Base-by-base conservation (phyloP, 2,113 vertebrate species). In the Grus americana region DNA sequence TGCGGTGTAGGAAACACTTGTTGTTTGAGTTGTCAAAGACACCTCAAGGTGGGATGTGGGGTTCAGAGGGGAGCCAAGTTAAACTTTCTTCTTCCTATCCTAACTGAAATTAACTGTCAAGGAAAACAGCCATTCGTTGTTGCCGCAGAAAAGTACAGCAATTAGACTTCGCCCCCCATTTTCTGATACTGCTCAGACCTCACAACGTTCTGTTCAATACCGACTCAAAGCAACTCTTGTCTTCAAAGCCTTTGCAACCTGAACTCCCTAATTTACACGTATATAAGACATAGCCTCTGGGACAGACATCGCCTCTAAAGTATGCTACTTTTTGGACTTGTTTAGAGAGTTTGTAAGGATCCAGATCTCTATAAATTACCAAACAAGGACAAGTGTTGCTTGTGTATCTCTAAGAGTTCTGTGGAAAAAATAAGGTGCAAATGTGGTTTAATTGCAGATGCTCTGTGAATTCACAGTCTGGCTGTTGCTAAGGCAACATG, bases 401-500 rank as follows among this genome's bases (percentile, higher is more conserved):
- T 59, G 15, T 78, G 15, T 21, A 24, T 10, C 40, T 86, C 67
- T 34, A 1, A 0, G 5, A 42, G 34, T 85, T 94, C 52, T 34
- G 74, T 18, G 49, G 44, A 17, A 67, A 85, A 91, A 92, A 49
- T 14, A 74, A 92, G 30, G 38, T 66, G 26, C 13, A 63, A 68
- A 32, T 10, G 36, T 58, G 47, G 10, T 92, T 95, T 80, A 47
- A 61, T 88, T 92, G 70, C 97, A 98, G 99, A 97, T 98, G 50
- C 94, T 98, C 74, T 98, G 92, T 89, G 95, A 95, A 27, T 98
- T 98, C 88, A 97, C 87, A 73, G 98, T 98, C 85, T 98, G 98
- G 98, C 82, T 98, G 94, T 98, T 98, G 97, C 98, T 98, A 91
- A 96, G 96, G 78, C 98, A 99, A 96, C 96, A 97, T 49, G 87